Evolutionary conservation across 2,888 invertebrate species (phyloP).

Genomic region (Zele albiditarsus): DNA sequence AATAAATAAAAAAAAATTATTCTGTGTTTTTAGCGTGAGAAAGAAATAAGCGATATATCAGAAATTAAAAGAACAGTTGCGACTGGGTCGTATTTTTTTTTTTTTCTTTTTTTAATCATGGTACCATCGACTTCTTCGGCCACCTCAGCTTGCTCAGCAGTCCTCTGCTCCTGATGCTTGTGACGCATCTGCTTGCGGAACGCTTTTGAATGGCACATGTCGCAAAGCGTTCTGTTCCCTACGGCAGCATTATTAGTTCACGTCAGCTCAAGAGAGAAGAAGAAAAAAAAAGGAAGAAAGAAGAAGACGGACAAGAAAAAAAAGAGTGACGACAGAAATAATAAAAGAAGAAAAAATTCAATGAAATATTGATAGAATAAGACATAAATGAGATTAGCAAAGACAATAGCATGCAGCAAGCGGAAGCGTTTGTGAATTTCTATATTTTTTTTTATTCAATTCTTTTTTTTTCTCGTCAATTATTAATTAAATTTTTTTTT

Average conservation of each 20-base stretch:
- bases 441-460: slow-evolving; percentile 18
- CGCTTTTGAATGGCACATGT: slow-evolving; percentile 86
- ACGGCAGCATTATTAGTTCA: slow-evolving; percentile 70
- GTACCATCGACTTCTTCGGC: slow-evolving; percentile 74
- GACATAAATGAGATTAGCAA: slow-evolving; percentile 42
- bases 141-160: slow-evolving; percentile 61
- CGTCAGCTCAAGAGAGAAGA: slow-evolving; percentile 47
- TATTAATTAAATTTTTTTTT: neutral
- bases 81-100: slow-evolving; percentile 24
- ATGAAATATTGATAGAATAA: neutral
- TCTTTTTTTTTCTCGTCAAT: slow-evolving; percentile 3
- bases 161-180: slow-evolving; percentile 78
- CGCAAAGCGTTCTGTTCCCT: slow-evolving; percentile 95
- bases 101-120: slow-evolving; percentile 43
- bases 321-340: neutral
- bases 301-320: slow-evolving; percentile 11
- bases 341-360: neutral
- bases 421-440: slow-evolving; percentile 45
- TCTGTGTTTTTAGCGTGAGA: neutral
- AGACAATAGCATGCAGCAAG: slow-evolving; percentile 47
- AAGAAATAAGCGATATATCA: slow-evolving; percentile 23
- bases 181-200: slow-evolving; percentile 79
- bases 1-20: slow-evolving; percentile 5
- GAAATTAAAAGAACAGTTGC: slow-evolving; percentile 20
- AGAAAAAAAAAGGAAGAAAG: slow-evolving; percentile 40